Percentiles rank a stretch among this genome's conserved stretches.
Conservation (phyloP, 2,888 invertebrate species). For the Hirtodrosophila cameraria region DNA sequence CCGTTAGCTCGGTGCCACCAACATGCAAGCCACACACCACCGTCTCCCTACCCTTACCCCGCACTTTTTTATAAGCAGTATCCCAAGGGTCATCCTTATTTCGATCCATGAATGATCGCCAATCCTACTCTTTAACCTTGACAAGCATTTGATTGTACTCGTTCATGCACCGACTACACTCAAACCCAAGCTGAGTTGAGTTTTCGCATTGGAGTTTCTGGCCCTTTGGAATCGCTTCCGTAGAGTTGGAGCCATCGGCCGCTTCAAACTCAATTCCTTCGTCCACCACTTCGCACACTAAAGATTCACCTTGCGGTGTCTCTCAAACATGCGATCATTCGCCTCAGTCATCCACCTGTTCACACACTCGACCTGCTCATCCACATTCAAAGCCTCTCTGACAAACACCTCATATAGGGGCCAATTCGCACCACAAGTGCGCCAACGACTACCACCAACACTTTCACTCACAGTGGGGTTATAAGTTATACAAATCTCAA, state of each 20-base stretch:
- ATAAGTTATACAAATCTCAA: too few species aligned
- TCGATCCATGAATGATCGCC: conserved; percentile 4
- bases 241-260: neutral
- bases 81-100: conserved; percentile 11
- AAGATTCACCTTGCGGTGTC: conserved; percentile 3
- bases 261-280: neutral
- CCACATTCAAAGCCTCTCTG: neutral
- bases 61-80: conserved; percentile 2
- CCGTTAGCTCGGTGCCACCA: neutral
- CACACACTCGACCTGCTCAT: neutral
- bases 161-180: neutral
- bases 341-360: too few species aligned
- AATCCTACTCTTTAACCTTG: conserved; percentile 2
- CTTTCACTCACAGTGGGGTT: too few species aligned
- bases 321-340: conserved; percentile 1
- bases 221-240: conserved; percentile 15
- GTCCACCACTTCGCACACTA: conserved; percentile 17
- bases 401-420: too few species aligned
- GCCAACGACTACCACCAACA: too few species aligned
- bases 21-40: neutral
- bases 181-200: conserved; percentile 2
- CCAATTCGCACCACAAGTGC: too few species aligned
- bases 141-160: conserved; percentile 11
- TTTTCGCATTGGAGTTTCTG: neutral
- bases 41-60: conserved; percentile 3